Percentiles rank a stretch among this genome's conserved stretches.
Evolutionary conservation across 2,797 vertebrate genomes (phyloP).

Genomic region (Cyprinodon diabolis): DNA sequence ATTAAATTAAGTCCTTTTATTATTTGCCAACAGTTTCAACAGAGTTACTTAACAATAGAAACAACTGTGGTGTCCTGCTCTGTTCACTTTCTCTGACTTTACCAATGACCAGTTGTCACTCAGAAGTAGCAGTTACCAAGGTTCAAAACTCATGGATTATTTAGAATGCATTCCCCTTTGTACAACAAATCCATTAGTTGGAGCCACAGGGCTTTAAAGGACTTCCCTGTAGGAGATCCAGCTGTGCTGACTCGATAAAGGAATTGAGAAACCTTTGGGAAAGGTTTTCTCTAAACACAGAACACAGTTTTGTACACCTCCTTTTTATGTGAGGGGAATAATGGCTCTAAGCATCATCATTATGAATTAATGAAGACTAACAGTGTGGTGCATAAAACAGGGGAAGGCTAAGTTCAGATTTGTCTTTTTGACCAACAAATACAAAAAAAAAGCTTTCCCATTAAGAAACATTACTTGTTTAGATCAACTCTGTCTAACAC

Average conservation of each 20-base stretch:
- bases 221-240: constrained; percentile 6
- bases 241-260: constrained; percentile 13
- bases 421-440: too few species aligned
- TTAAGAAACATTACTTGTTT: not conserved
- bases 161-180: constrained; percentile 15
- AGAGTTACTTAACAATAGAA: not conserved
- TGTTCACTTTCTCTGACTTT: not conserved
- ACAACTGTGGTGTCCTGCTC: not conserved
- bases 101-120: not conserved
- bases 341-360: not conserved
- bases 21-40: not conserved
- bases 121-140: not conserved
- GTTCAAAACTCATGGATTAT: constrained; percentile 10
- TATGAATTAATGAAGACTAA: constrained; percentile 4
- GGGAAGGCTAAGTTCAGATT: not conserved
- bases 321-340: constrained; percentile 12
- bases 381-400: not conserved
- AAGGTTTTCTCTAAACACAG: constrained; percentile 29
- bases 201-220: constrained; percentile 7
- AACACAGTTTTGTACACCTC: constrained; percentile 14
- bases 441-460: too few species aligned
- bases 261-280: constrained; percentile 1
- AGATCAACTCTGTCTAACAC: not conserved
- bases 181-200: constrained; percentile 1
- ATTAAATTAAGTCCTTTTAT: not conserved